A percentile compares a stretch with the other conserved stretches of the same genome.
These are phyloP conservation scores for Tapera naevia DNA, from an alignment of 2,797 vertebrate species.

Conservation along the genomic window DNA sequence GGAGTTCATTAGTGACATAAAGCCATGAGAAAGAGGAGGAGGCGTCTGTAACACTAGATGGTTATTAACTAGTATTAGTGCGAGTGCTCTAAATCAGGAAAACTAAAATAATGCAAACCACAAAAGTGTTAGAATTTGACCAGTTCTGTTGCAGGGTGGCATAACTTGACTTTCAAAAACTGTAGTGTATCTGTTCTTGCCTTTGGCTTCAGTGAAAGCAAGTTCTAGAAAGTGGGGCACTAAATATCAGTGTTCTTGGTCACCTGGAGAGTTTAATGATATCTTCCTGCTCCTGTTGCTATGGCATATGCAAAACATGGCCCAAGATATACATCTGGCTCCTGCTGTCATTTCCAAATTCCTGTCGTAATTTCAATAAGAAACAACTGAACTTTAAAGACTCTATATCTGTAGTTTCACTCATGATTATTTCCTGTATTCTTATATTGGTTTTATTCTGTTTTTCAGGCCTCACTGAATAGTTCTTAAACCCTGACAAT, in stretches of 20 bases:
- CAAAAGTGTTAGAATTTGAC: not conserved
- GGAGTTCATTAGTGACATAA: constrained; percentile 19
- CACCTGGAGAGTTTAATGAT: not conserved
- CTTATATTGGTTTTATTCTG: not conserved
- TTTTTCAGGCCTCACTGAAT: not conserved
- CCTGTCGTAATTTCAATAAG: not conserved
- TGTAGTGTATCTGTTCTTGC: not conserved
- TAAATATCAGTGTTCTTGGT: not conserved
- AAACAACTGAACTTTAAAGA: not conserved
- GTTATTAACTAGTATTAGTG: not conserved
- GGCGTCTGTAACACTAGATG: not conserved
- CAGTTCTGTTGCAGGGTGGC: not conserved
- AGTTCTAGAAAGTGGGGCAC: not conserved
- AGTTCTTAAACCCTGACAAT: not conserved
- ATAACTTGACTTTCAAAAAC: not conserved
- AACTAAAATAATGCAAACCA: not conserved
- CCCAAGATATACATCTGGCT: not conserved
- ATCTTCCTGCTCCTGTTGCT: not conserved
- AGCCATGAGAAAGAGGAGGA: constrained; percentile 12
- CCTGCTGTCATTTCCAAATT: not conserved
- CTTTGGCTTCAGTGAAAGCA: not conserved
- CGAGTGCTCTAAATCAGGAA: not conserved
- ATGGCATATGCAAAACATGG: not conserved
- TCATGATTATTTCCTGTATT: not conserved
- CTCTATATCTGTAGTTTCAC: not conserved